Base-by-base conservation (phyloP, 2,888 invertebrate genomes). In the Yponomeuta plumbellus region DNA sequence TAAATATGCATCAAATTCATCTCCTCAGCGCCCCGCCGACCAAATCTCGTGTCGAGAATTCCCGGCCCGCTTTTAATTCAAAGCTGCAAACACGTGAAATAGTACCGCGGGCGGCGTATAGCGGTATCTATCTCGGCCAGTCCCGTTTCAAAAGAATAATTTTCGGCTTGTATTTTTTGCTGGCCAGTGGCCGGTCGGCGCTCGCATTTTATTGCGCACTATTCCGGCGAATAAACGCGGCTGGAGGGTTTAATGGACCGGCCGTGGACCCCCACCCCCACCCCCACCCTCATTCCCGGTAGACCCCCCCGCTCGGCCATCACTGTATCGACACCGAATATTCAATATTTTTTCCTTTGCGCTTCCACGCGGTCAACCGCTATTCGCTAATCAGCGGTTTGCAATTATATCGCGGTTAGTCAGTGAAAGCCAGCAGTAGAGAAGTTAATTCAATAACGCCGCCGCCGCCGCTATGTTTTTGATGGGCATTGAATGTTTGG, bases 201-300 rank as follows among this genome's bases (percentile, higher is more conserved):
- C 79, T 83, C 82, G 81, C 84, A 80, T 88, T 89, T 88, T 88
- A 89, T 88, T 88, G 86, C 89, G 79, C 85, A 86, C 89, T 88
- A 89, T 88, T 85, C 87, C 85, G 81, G 79, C 80, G 84, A 85
- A 88, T 88, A 88, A 88, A 86, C 85, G 84, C 78, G 81, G 70
- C 68, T 71, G 74, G 74, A 81, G 80, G 83, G 80, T 76, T 81
- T 88, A 88, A 88, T 86, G 87, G 87, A 85, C 83, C 79, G 76
- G 71, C 71, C 74, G 77, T 69, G 74, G 74, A 75, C 65, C 66
- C 64, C 66, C 63, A 63, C 68, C 67, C n/a, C 21, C 67, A 61
- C 39, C 44, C 67, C 23, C 10, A 34, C 21, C 66, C 63, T 63
- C 72, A 67, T 72, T 72, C 76, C 77, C 57, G 70, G 67, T 71